Base-by-base conservation (phyloP, 2,888 invertebrate genomes). In the Tenthredo scrophulariae region DNA sequence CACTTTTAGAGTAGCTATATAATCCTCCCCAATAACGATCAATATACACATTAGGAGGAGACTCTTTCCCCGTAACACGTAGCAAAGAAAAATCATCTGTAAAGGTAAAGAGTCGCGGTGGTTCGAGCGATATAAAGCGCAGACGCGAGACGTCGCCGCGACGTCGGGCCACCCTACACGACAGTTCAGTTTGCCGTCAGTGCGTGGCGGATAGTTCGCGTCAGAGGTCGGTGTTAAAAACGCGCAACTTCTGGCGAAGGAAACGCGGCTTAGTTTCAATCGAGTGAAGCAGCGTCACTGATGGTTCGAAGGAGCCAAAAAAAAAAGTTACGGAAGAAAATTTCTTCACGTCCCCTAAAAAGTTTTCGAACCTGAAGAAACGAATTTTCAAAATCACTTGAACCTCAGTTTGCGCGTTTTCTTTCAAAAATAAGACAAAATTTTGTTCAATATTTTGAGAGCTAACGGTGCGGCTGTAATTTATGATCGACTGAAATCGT, bases 1-100 rank as follows among this genome's bases (percentile, higher is more conserved):
- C 77, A 77, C 50, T 77, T 77, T 77, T 77, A 50, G 46, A 50
- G 77, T 54, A 77, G 50, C 77, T 77, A 77, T 54, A 54, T 77
- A 77, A 77, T 77, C 50, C 50, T n/a, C 18, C 3, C 77, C 77
- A 77, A 77, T 77, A 77, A 77, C 77, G 77, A 77, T 77, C 77
- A 54, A 77, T 77, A 77, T 33, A 77, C 77, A 77, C 77, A 77
- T 77, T 77, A 77, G 77, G 77, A 29, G 15, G 77, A 77, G 77
- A 54, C 77, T 77, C 54, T 33, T 50, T n/a, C 29, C 46, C 33
- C 77, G 77, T 29, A 54, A 77, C 54, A 54, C 29, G 50, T 26
- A 54, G 33, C n/a, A n/a, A 77, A 77, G 77, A 77, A 77, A 77
- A 77, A 77, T 77, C 77, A 80, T 80, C 80, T 40, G 62, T 37